These are phyloP conservation scores for Syngnathus floridae DNA, from an alignment of 2,113 vertebrate species.

Conservation along the genomic window DNA sequence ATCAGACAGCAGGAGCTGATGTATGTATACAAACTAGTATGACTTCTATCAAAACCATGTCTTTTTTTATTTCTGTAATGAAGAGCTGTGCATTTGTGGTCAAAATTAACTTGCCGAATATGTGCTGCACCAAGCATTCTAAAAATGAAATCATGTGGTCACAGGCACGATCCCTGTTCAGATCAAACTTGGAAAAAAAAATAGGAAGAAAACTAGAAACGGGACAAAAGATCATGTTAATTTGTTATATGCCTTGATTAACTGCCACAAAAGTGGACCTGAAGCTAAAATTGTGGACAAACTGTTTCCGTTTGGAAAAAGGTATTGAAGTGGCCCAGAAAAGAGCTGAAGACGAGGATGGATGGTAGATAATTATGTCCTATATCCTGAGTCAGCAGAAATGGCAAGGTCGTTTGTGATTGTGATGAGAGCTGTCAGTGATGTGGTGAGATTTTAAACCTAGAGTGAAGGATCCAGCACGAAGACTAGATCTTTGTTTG, in stretches of 20 bases:
- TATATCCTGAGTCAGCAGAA: no score
- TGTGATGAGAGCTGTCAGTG: neutral
- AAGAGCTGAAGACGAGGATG: neutral
- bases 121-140: no score
- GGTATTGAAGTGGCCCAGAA: no score
- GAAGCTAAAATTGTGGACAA: no score
- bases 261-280: no score
- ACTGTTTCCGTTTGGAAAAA: no score
- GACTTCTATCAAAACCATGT: neutral
- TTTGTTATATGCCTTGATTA: neutral
- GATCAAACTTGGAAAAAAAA: neutral
- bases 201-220: neutral
- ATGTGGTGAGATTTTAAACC: neutral
- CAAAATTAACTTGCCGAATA: neutral
- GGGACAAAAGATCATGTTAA: neutral
- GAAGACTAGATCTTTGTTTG: no score
- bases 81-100: neutral
- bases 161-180: no score
- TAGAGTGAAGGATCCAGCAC: neutral
- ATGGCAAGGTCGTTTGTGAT: no score
- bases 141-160: no score
- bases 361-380: neutral
- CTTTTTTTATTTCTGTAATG: neutral
- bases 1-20: conserved; percentile 95
- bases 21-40: conserved; percentile 54